Evolutionary conservation across 1,140 invertebrate species (phyloP), one percentile per base, ranked within the genome.

Genomic region (Drosophila gunungcola): DNA sequence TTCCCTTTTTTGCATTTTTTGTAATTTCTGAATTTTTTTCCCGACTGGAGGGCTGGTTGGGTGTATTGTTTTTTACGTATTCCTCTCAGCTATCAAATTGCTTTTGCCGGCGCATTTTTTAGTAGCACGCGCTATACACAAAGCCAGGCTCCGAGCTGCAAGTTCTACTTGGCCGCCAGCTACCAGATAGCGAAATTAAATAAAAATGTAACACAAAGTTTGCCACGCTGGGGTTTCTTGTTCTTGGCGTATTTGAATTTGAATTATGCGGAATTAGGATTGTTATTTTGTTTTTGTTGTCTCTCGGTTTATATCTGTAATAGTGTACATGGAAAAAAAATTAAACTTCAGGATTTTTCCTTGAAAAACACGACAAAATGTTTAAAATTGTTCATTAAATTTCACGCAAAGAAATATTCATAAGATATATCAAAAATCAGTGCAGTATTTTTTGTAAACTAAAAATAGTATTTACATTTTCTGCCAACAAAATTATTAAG

Each of bases 201-300:
- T 86, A 88, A 88, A 88, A 86, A 80, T 86, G 83, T 86, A 86
- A 73, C 84, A 83, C 83, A 86, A 86, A 83, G 79, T 89, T 77
- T 72, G 78, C 64, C 25, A 34, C 39, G 57, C 53, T 11, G 36
- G 32, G 52, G 43, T 25, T 13, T 48, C 34, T 36, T 7, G 4
- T 36, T 43, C 27, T 81, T 67, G 65, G 64, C 52, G 69, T 88
- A 85, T 86, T 88, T 86, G 83, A 86, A 86, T 86, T 86, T 88
- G 83, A 86, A 86, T 86, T 83, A 86, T 86, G 72, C 83, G 69
- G 76, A 86, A 86, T 86, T 86, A 86, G 83, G 79, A 80, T 69
- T 88, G 79, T 88, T 86, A 82, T 68, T 68, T 64, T 74, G 67
- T 56, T 58, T 57, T 57, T 11, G 10, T 38, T 9, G 25, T 27